Percentiles rank a stretch among this genome's conserved stretches.
phyloP scores from a whole-genome alignment of 2,113 vertebrate species.

The Puntigrus tetrazona region DNA sequence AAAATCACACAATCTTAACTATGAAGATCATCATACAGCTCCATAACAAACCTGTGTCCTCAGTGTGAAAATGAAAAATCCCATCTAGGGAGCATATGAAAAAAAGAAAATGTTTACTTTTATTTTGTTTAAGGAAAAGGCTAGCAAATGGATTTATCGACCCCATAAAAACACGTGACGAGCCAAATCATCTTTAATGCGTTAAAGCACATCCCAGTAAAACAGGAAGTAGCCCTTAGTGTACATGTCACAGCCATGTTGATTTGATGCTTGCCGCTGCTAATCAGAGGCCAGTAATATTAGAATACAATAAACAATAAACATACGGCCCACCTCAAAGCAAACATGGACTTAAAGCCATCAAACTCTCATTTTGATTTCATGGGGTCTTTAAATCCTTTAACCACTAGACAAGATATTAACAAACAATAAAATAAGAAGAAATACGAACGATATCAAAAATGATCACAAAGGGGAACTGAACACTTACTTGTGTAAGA shows the following conservation, averaged over 20 bases:
- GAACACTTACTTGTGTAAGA: slow-evolving; percentile 86
- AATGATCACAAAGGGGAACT: slow-evolving; percentile 55
- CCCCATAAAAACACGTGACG: neutral
- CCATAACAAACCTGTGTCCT: slow-evolving; percentile 74
- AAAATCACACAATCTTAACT: neutral
- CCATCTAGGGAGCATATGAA: slow-evolving; percentile 64
- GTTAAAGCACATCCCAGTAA: neutral
- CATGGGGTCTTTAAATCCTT: slow-evolving; percentile 21
- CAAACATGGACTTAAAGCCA: neutral
- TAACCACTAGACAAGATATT: neutral
- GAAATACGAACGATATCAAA: neutral
- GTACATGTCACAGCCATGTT: neutral
- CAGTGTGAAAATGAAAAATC: slow-evolving; percentile 68
- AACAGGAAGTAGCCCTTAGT: neutral
- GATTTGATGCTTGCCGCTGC: neutral
- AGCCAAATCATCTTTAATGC: neutral
- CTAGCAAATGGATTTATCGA: neutral
- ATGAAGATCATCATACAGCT: slow-evolving; percentile 12
- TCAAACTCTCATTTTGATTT: neutral
- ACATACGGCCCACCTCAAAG: neutral
- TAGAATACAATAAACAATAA: too few species aligned
- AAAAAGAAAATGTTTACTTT: slow-evolving; percentile 30
- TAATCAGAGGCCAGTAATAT: neutral
- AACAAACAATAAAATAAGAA: neutral
- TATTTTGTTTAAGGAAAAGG: neutral